phyloP scores from a whole-genome alignment of 2,888 invertebrate genomes.

The Nemotelus pantherinus region DNA sequence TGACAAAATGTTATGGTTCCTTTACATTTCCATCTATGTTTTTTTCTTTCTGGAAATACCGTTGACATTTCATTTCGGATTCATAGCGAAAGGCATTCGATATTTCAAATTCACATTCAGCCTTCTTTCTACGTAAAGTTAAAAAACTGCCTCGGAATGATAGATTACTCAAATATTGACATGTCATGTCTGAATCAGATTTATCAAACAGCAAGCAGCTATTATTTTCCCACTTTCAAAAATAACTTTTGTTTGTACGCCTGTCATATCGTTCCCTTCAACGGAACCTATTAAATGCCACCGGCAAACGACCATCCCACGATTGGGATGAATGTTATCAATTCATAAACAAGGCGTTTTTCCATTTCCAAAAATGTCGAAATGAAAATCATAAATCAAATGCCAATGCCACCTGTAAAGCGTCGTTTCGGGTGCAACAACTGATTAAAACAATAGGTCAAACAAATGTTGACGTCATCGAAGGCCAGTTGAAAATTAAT shows the following conservation, averaged over 20 bases:
- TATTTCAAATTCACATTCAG: too few species aligned
- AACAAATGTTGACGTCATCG: conserved; percentile 29
- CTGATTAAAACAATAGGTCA: conserved; percentile 11
- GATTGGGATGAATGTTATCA: neutral
- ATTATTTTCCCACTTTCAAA: conserved; percentile 8
- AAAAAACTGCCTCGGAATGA: conserved; percentile 1
- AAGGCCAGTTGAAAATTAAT: conserved; percentile 11
- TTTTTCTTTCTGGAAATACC: too few species aligned
- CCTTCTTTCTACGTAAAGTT: too few species aligned
- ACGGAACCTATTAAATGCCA: too few species aligned
- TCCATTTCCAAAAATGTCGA: conserved; percentile 11
- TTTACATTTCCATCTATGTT: too few species aligned
- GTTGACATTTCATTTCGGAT: too few species aligned
- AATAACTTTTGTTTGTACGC: neutral
- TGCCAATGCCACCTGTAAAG: neutral
- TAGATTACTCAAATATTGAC: conserved; percentile 28
- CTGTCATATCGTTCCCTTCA: neutral
- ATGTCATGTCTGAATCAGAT: conserved; percentile 25
- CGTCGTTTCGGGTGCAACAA: neutral
- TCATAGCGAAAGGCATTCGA: too few species aligned
- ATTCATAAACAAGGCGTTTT: neutral
- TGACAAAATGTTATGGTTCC: too few species aligned
- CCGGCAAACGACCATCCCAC: too few species aligned
- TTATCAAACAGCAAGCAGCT: conserved; percentile 26
- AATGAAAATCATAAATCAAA: conserved; percentile 37